These are phyloP conservation scores for Diprion similis DNA, from an alignment of 1,140 invertebrate species.

Conservation along the genomic window DNA sequence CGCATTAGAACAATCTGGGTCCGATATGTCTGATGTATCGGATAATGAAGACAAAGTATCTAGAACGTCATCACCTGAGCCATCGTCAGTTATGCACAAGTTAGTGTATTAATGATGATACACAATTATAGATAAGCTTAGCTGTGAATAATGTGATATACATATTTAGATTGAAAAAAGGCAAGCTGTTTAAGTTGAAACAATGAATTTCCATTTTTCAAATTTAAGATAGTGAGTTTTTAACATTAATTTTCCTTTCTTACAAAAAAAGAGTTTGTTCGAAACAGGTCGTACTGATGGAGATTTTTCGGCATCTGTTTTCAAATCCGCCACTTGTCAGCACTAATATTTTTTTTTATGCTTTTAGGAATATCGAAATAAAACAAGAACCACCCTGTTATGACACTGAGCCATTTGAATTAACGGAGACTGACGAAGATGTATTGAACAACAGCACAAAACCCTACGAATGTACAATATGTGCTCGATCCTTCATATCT, in stretches of 20 bases:
- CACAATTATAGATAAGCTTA: neutral
- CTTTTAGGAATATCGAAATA: conserved; percentile 19
- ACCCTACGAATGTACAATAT: conserved; percentile 62
- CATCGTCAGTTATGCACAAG: neutral
- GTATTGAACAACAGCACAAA: conserved; percentile 48
- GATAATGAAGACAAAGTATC: conserved; percentile 47
- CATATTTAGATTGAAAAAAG: too few relatives aligned
- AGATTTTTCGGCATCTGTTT: neutral
- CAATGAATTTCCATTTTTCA: too few relatives aligned
- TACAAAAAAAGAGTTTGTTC: too few relatives aligned
- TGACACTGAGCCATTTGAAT: conserved; percentile 23
- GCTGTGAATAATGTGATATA: neutral
- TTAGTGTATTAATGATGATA: neutral
- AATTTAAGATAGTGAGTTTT: too few relatives aligned
- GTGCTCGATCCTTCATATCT: conserved; percentile 59
- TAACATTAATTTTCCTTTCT: too few relatives aligned
- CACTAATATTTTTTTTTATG: neutral
- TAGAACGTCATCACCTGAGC: neutral
- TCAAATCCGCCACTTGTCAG: neutral
- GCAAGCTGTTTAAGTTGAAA: too few relatives aligned
- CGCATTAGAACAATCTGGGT: conserved; percentile 52
- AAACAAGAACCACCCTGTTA: neutral
- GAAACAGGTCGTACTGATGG: too few relatives aligned
- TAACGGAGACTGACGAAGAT: conserved; percentile 30
- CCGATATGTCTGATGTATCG: conserved; percentile 48